These are phyloP conservation scores for Catharus fuscescens DNA, from an alignment of 2,113 vertebrate species.

Conservation along the genomic window DNA sequence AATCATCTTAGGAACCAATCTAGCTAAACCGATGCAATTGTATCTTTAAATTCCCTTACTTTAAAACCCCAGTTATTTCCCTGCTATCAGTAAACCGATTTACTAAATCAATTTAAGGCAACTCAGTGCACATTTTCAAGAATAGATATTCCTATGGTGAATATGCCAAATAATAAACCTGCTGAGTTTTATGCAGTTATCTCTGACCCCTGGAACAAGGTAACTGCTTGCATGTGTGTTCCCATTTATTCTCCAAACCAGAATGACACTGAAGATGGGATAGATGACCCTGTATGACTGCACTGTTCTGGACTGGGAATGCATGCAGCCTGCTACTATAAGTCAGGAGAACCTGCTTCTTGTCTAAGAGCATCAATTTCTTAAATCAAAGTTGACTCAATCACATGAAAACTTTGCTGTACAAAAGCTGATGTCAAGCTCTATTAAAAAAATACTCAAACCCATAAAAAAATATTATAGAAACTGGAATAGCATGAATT, in stretches of 20 bases:
- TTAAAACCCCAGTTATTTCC: background rate
- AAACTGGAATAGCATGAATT: background rate
- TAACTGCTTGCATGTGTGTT: background rate
- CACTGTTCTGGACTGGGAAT: background rate
- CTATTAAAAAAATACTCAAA: background rate
- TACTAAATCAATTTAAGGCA: background rate
- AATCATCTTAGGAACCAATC: background rate
- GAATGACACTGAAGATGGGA: background rate
- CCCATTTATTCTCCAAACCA: background rate
- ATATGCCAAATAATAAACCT: background rate
- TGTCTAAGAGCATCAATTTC: background rate
- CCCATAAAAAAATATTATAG: background rate
- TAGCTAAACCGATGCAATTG: background rate
- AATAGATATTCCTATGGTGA: background rate
- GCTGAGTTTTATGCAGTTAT: background rate
- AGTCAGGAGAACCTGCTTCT: background rate
- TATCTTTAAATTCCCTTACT: background rate
- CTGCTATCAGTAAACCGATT: slow-evolving; percentile 1
- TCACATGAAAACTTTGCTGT: background rate
- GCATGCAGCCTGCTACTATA: background rate
- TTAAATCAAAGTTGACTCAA: background rate
- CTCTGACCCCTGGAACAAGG: background rate
- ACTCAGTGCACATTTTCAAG: background rate
- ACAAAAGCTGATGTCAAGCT: background rate
- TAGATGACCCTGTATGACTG: background rate